Percentiles rank a stretch among this genome's conserved stretches.
These are phyloP conservation scores for Cossypha polioptera DNA, from an alignment of 2,797 vertebrate genomes.

Conservation along the genomic window DNA sequence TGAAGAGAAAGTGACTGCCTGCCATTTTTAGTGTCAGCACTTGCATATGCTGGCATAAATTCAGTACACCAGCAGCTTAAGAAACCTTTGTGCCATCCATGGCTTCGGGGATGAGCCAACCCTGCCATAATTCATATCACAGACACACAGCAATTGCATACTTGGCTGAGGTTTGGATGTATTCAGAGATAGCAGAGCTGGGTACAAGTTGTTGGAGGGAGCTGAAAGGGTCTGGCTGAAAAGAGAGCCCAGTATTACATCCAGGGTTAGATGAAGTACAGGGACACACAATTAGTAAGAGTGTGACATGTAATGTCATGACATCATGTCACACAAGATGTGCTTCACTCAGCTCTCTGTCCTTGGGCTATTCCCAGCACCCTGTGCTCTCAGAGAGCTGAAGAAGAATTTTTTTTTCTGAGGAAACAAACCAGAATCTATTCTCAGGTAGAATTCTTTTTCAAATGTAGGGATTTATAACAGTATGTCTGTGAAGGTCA, in stretches of 20 bases:
- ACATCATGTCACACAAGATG: rapidly evolving
- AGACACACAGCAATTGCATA: not conserved
- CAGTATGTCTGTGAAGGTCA: not conserved
- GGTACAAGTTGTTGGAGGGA: not conserved
- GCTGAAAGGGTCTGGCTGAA: not conserved
- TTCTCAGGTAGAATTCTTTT: not conserved
- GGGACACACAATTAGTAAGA: not conserved
- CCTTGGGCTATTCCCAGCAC: not conserved
- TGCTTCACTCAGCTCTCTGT: not conserved
- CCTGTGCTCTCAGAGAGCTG: not conserved
- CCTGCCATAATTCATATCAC: not conserved
- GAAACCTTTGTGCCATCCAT: not conserved
- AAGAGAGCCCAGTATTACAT: not conserved
- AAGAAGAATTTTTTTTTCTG: not conserved
- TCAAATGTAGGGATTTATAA: not conserved
- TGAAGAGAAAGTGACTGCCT: not conserved
- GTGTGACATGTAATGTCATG: not conserved
- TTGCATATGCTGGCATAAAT: not conserved
- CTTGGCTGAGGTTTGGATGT: not conserved
- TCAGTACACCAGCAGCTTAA: not conserved
- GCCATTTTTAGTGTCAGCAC: not conserved
- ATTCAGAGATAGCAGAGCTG: not conserved
- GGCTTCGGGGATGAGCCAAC: not conserved
- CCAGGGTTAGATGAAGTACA: not conserved
- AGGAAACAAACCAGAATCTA: not conserved